Evolutionary conservation across 2,113 vertebrate species (phyloP).

Genomic region (Alectura lathami): DNA sequence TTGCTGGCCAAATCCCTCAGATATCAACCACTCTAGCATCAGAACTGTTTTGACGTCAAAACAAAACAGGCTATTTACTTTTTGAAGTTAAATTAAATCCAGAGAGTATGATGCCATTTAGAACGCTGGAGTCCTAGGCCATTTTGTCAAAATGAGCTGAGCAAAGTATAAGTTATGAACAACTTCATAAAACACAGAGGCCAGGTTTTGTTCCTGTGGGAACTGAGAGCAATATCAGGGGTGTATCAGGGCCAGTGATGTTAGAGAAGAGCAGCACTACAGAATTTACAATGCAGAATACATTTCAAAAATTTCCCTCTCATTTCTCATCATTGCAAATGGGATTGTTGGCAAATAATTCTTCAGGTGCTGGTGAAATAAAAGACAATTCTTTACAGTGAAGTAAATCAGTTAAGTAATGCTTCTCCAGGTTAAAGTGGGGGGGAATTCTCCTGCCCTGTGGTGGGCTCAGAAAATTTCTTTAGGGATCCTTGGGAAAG

Average conservation of each 20-base stretch:
- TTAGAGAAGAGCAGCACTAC: background rate
- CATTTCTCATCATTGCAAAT: background rate
- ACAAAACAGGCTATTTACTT: constrained; percentile 65
- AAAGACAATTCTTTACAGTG: background rate
- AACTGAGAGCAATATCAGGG: background rate
- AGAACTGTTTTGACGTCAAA: constrained; percentile 64
- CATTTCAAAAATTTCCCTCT: background rate
- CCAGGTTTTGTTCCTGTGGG: background rate
- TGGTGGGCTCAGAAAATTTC: background rate
- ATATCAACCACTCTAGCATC: constrained; percentile 49
- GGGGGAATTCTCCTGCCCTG: background rate
- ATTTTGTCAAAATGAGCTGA: constrained; percentile 39
- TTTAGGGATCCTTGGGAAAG: background rate
- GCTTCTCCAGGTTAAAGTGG: background rate
- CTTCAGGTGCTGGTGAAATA: background rate
- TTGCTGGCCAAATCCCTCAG: constrained; percentile 43
- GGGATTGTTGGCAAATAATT: background rate
- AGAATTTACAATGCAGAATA: background rate
- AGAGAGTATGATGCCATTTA: constrained; percentile 22
- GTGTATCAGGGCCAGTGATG: background rate
- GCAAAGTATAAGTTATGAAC: constrained; percentile 44
- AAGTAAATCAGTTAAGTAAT: background rate
- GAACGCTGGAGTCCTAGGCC: background rate
- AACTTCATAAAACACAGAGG: background rate
- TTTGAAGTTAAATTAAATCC: constrained; percentile 72